Conservation (phyloP, 2,888 invertebrate genomes). For the Neoitamus cyanurus region DNA sequence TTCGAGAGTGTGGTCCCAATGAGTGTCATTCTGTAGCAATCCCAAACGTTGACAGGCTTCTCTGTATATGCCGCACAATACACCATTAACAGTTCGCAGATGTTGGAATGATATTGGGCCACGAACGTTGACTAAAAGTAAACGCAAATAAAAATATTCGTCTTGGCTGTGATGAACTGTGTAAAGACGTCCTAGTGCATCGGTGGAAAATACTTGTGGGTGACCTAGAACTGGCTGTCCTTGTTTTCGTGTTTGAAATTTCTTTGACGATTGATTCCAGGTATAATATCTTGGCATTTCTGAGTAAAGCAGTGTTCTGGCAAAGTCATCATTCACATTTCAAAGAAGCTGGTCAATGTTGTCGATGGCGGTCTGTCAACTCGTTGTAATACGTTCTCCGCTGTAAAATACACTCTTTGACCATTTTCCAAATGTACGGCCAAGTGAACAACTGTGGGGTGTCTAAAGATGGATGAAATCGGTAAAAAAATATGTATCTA, state of each 20-base stretch:
- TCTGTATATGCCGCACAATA: conserved; percentile 59
- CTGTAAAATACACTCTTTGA: neutral
- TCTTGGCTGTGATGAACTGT: neutral
- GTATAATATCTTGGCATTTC: conserved; percentile 60
- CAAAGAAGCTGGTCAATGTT: conserved; percentile 49
- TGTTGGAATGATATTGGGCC: conserved; percentile 51
- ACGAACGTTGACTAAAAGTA: conserved; percentile 34
- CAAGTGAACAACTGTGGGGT: conserved; percentile 16
- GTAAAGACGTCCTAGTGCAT: conserved; percentile 9
- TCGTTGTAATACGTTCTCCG: neutral
- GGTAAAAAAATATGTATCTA: too few relatives aligned
- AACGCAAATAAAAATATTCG: neutral
- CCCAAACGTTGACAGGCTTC: conserved; percentile 59
- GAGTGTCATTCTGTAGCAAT: too few relatives aligned
- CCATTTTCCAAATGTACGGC: neutral
- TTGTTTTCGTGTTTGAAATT: conserved; percentile 58
- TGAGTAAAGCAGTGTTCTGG: conserved; percentile 59
- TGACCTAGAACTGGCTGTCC: too few relatives aligned
- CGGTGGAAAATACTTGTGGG: neutral
- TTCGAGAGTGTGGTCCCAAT: too few relatives aligned
- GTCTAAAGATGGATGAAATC: too few relatives aligned
- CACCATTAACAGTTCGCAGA: too few relatives aligned
- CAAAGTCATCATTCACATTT: conserved; percentile 53
- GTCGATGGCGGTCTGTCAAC: conserved; percentile 42
- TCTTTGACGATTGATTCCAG: conserved; percentile 58